These are phyloP conservation scores for Asbolus verrucosus DNA, from an alignment of 1,140 invertebrate species.

Conservation along the genomic window DNA sequence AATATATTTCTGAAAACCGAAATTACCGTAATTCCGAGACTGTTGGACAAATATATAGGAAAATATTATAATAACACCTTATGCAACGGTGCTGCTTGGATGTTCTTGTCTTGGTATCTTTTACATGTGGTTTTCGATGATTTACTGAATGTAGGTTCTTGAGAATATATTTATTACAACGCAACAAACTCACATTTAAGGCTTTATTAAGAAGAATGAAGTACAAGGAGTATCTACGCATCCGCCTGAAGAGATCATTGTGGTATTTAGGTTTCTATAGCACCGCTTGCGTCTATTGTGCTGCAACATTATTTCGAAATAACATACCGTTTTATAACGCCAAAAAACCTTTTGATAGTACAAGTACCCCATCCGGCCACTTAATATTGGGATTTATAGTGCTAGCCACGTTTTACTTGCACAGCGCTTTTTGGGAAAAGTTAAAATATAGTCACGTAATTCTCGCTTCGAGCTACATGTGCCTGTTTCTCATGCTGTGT, in stretches of 20 bases:
- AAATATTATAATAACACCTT: slow-evolving; percentile 44
- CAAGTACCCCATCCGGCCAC: slow-evolving; percentile 20
- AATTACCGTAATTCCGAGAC: slow-evolving; percentile 33
- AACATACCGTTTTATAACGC: slow-evolving; percentile 17
- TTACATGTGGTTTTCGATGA: slow-evolving; percentile 35
- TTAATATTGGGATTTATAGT: slow-evolving; percentile 47
- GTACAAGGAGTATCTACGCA: slow-evolving; percentile 41
- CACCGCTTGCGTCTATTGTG: slow-evolving; percentile 46
- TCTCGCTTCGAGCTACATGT: neutral
- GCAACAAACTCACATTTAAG: too few species aligned
- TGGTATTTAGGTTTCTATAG: slow-evolving; percentile 49
- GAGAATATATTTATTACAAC: too few species aligned
- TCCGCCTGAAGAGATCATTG: slow-evolving; percentile 36
- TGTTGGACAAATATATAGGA: slow-evolving; percentile 40
- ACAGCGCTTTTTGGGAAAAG: slow-evolving; percentile 22
- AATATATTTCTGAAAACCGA: slow-evolving; percentile 34
- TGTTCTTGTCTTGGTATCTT: slow-evolving; percentile 40
- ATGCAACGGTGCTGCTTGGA: slow-evolving; percentile 42
- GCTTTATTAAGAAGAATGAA: slow-evolving; percentile 42
- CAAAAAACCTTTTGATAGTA: slow-evolving; percentile 12
- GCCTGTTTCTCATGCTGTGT: slow-evolving; percentile 17
- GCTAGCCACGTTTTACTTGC: slow-evolving; percentile 40
- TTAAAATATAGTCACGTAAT: slow-evolving; percentile 10
- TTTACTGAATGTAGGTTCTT: slow-evolving; percentile 27
- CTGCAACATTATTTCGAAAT: slow-evolving; percentile 43